Base-by-base conservation (phyloP, 30 jellyfish, hydroid and myxozoan genomes). In the Turritopsis rubra region DNA sequence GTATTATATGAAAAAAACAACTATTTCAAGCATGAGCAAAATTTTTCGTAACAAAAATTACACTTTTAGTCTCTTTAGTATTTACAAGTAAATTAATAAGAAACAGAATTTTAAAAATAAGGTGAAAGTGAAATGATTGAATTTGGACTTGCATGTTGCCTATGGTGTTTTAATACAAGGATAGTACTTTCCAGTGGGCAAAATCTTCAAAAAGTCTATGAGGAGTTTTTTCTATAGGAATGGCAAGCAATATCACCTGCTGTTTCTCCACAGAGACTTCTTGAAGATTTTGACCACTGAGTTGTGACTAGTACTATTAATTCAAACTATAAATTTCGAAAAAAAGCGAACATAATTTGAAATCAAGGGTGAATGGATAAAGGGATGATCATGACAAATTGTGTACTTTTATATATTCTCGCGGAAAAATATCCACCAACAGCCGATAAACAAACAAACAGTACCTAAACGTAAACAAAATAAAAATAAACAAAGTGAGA, bases 391-490 rank as follows among this genome's bases (percentile, higher is more conserved):
- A n/a, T 41, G 60, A 41, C 9, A n/a, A 66, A 16, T 0, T 19
- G 73, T 94, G 81, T 74, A 93, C 99, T 88, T 86, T 93, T 93
- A 86, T 93, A 93, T 82, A 93, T 83, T 84, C 99, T 68, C 1
- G 99, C 96, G 0, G 99, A 88, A 72, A 83, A 24, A 74, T 93
- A 93, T 21, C 99, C 99, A 72, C 99, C 99, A 71, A 85, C 92
- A 1, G 96, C 84, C 3, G 97, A 96, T 82, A 93, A 81, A 81
- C 97, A 93, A 21, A 93, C 99, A 86, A 93, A 93, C 86, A 93
- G 81, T 21, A 93, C 99, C 99, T 93, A 70, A 30, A 81, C 28
- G 77, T 7, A 23, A 7, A 68, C 77, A n/a, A 16, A 68, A 27
- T 7, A 68, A 54, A 18, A 23, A 68, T 7, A 68, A 27, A 68